phyloP scores from a whole-genome alignment of 1,140 invertebrate species.

The Magallana angulata region DNA sequence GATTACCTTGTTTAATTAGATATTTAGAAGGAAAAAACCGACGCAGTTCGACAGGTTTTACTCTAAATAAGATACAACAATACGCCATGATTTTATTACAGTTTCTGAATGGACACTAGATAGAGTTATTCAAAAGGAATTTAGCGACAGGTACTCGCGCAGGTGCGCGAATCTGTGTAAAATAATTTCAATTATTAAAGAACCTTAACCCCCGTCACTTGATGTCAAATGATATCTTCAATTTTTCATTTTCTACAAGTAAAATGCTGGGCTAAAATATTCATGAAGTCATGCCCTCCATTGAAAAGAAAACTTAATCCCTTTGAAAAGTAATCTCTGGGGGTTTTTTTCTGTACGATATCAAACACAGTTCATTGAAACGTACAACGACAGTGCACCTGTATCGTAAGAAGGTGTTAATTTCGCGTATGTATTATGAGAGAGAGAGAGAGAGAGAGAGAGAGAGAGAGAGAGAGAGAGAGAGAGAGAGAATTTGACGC shows the following conservation, averaged over 20 bases:
- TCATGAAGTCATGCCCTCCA: slow-evolving; percentile 18
- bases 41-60: background rate
- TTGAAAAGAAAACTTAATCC: slow-evolving; percentile 27
- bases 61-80: background rate
- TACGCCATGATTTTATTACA: slow-evolving; percentile 13
- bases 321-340: background rate
- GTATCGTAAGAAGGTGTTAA: background rate
- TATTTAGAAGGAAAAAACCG: too few species aligned
- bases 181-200: slow-evolving; percentile 32
- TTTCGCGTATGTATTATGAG: background rate
- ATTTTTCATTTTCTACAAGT: slow-evolving; percentile 10
- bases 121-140: slow-evolving; percentile 13
- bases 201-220: background rate
- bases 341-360: background rate
- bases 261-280: slow-evolving; percentile 21
- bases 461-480: too few species aligned
- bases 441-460: too few species aligned
- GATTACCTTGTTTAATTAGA: too few species aligned
- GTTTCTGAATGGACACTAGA: background rate
- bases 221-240: slow-evolving; percentile 27
- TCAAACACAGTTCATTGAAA: slow-evolving; percentile 12
- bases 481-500: too few species aligned
- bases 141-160: slow-evolving; percentile 26
- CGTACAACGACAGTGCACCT: background rate
- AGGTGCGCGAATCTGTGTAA: background rate